Base-by-base conservation (phyloP, 2,888 invertebrate species). In the Drosophila mettleri region DNA sequence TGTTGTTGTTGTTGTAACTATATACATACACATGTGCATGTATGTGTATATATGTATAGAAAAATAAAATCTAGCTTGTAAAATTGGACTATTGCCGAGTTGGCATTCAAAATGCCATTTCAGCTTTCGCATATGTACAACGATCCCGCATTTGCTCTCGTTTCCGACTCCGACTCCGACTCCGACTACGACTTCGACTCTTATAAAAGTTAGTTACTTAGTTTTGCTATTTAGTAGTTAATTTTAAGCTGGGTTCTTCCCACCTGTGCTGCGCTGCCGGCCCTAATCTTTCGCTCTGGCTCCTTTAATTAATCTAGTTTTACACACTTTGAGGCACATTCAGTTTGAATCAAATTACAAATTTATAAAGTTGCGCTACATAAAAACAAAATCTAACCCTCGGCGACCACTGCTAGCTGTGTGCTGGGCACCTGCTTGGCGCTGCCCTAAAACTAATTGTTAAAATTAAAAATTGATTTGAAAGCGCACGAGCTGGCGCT, bases 321-420 rank as follows among this genome's bases (percentile, higher is more conserved):
- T 69, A 83, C 73, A 71, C 76, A 83, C 66, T 82, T 85, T 88
- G 87, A 86, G 86, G 86, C 86, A 86, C 86, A 86, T 88, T 88
- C 88, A 86, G 89, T 86, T 83, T 78, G 67, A 86, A 86, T 79
- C 74, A 55, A 59, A 68, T 85, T 85, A 81, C 54, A 83, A 69
- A 75, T 88, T 87, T 76, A 82, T 75, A 80, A 82, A 84, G 63
- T 75, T 84, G 51, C 69, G 52, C 54, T 55, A 69, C 39, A 62
- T 58, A 53, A 57, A 16, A 52, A 34, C 22, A 24, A 48, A 62
- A 53, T 2, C 12, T 8, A 20, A 36, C 27, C n/a, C 16, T n/a
- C 7, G n/a, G 18, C 38, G 18, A 6, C 29, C n/a, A n/a, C n/a
- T n/a, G n/a, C n/a, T n/a, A n/a, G 5, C 3, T 24, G 29, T 6